A percentile compares a stretch with the other conserved stretches of the same genome.
These are phyloP conservation scores for Platysteira castanea DNA, from an alignment of 2,113 vertebrate species.

Conservation along the genomic window DNA sequence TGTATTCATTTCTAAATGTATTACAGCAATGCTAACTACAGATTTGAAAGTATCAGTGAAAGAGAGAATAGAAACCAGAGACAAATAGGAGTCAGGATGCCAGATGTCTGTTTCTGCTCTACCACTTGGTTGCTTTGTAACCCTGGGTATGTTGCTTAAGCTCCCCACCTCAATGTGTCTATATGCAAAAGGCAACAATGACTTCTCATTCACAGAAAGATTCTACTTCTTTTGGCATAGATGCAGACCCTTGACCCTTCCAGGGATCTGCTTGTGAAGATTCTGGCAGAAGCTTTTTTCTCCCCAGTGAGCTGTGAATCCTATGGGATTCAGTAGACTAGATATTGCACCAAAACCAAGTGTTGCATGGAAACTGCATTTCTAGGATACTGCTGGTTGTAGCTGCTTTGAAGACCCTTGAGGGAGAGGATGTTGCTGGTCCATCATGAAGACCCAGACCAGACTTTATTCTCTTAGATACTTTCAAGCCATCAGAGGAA, in stretches of 20 bases:
- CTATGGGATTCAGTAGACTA: background rate
- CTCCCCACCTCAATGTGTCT: background rate
- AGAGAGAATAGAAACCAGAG: background rate
- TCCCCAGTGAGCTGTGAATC: background rate
- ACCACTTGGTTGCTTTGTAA: background rate
- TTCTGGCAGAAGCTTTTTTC: background rate
- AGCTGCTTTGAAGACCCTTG: background rate
- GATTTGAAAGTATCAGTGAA: background rate
- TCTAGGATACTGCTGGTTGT: background rate
- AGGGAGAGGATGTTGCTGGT: background rate
- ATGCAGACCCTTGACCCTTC: background rate
- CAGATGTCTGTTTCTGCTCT: background rate
- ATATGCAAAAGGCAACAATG: background rate
- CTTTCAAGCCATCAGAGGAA: background rate
- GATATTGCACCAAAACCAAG: background rate
- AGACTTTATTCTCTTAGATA: background rate
- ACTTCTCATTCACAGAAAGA: background rate
- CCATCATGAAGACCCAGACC: background rate
- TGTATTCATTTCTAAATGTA: conserved; percentile 2
- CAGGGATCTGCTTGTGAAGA: background rate
- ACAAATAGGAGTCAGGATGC: background rate
- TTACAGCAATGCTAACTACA: background rate
- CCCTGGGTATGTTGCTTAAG: background rate
- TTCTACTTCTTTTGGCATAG: background rate
- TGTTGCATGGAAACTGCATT: background rate